Base-by-base conservation (phyloP, 1,140 invertebrate genomes). In the Epicauta chinensis region DNA sequence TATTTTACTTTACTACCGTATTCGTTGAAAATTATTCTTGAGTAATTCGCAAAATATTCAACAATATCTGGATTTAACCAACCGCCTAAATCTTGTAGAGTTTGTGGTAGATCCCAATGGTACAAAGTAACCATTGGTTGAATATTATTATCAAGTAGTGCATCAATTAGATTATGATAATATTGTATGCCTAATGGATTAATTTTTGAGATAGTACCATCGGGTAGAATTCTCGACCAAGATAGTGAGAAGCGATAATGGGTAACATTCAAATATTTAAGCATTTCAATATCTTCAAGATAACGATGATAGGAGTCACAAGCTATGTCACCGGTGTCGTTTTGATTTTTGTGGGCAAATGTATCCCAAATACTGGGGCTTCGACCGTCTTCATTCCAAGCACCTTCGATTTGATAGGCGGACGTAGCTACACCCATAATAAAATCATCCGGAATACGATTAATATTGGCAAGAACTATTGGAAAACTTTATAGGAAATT, bases 111-210 rank as follows among this genome's bases (percentile, higher is more conserved):
- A 54, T 70, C 68, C 61, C 64, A 69, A 43, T 69, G 67, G 40
- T 50, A 67, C 4, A 69, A 44, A 1, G 67, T 81, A 60, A 86
- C 81, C 69, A 84, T 66, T 1, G 83, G 81, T 59, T 77, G 66
- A 34, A 86, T 84, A 36, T 75, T 74, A 30, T 77, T 73, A 32
- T 66, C 69, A 0, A 78, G 59, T 2, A 86, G 65, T 48, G 75
- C 75, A 59, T 81, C 68, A 3, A 86, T 76, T 1, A 86, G 60
- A 14, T 75, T 73, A 47, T 81, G 76, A 64, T 86, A 86, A 60
- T 84, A 84, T 1, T 72, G 63, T 1, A 82, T 60, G 11, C 82
- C 83, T 41, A 75, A 74, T 35, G 73, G 67, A 58, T 49, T 49
- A 12, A 49, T 30, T 31, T 49, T 39, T 0, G 16, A 29, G 1